A percentile compares a stretch with the other conserved stretches of the same genome.
Evolutionary conservation across 2,888 invertebrate species (phyloP).

Genomic region (Petrolisthes cinctipes): DNA sequence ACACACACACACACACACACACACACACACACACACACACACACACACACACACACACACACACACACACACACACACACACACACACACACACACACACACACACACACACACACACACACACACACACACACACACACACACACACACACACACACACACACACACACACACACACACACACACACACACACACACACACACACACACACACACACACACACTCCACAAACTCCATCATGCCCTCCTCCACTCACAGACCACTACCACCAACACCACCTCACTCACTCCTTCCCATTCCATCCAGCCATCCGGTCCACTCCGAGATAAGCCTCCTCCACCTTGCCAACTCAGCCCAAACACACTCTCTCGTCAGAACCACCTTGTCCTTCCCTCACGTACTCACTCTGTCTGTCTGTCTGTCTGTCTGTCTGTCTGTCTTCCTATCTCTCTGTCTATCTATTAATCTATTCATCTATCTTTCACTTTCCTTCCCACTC

Average conservation of each 20-base stretch:
- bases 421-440: not conserved
- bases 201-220: not conserved
- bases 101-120: constrained; percentile 14
- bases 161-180: not conserved
- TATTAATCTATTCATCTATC: too few relatives aligned
- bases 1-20: constrained; percentile 30
- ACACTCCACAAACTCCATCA: constrained; percentile 1
- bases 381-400: not conserved
- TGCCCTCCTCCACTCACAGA: not conserved
- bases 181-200: constrained; percentile 5
- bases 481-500: too few relatives aligned
- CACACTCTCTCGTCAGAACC: constrained; percentile 10
- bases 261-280: not conserved
- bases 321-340: constrained; percentile 13
- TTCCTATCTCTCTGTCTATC: too few relatives aligned
- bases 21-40: constrained; percentile 26
- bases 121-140: constrained; percentile 19
- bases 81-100: constrained; percentile 5
- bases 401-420: not conserved
- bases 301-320: constrained; percentile 8
- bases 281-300: not conserved
- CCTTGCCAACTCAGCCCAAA: constrained; percentile 3
- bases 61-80: constrained; percentile 13
- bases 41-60: constrained; percentile 25
- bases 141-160: constrained; percentile 5